These are phyloP conservation scores for Synergus japonicus DNA, from an alignment of 2,888 invertebrate species.

Conservation along the genomic window DNA sequence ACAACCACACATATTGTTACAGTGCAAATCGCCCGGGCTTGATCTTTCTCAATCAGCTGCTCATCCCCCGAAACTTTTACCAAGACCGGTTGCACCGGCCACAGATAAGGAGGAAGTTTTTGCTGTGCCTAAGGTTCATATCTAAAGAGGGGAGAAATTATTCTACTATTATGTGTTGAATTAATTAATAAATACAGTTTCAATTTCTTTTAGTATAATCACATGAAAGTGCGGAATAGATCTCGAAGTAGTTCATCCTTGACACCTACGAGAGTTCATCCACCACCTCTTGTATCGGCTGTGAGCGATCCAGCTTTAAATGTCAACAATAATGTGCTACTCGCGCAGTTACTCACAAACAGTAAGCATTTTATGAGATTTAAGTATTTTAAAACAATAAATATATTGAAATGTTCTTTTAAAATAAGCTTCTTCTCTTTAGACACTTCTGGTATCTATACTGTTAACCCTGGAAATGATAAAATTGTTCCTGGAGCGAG, in stretches of 20 bases:
- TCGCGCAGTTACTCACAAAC: conserved; percentile 89
- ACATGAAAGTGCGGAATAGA: conserved; percentile 78
- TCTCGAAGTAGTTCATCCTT: conserved; percentile 80
- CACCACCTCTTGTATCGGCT: conserved; percentile 84
- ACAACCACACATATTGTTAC: conserved; percentile 69
- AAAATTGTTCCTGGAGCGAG: conserved; percentile 66
- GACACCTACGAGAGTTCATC: conserved; percentile 78
- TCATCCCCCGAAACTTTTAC: conserved; percentile 70
- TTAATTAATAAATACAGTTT: conserved; percentile 7
- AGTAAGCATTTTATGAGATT: conserved; percentile 78
- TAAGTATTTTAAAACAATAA: too few relatives aligned
- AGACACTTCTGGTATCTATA: conserved; percentile 78
- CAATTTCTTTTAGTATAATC: conserved; percentile 64
- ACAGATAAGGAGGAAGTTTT: conserved; percentile 76
- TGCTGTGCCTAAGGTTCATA: conserved; percentile 77
- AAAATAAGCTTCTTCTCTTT: background rate
- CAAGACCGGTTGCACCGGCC: conserved; percentile 60
- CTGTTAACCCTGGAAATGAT: conserved; percentile 78
- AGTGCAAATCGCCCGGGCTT: conserved; percentile 71
- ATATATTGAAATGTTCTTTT: too few relatives aligned
- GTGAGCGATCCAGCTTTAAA: conserved; percentile 87
- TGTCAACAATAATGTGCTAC: conserved; percentile 84
- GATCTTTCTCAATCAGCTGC: conserved; percentile 71
- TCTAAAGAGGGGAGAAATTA: background rate
- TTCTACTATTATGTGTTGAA: background rate